Percentiles rank a stretch among this genome's conserved stretches.
Conservation (phyloP, 2,888 invertebrate genomes). For the Spilarctia lutea region DNA sequence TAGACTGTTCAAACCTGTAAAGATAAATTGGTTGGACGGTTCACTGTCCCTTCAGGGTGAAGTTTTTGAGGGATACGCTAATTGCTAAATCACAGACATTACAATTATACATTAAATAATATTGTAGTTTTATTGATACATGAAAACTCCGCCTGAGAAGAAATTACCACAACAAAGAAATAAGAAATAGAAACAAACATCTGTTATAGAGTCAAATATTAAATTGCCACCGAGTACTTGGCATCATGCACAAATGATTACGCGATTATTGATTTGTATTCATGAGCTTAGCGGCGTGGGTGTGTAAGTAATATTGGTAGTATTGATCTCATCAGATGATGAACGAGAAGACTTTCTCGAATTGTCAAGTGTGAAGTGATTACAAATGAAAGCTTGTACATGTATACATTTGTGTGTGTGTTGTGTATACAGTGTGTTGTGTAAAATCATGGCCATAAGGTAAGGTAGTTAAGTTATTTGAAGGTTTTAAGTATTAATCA, state of each 20-base stretch:
- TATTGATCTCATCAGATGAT: constrained; percentile 22
- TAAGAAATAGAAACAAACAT: not conserved
- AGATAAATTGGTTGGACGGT: not conserved
- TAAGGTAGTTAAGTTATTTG: not conserved
- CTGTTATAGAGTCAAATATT: not conserved
- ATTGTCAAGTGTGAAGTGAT: constrained; percentile 26
- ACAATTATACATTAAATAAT: not conserved
- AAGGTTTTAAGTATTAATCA: not conserved
- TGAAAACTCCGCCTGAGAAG: not conserved
- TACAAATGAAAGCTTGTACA: constrained; percentile 49
- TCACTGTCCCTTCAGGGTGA: too few species aligned
- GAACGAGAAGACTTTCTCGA: constrained; percentile 39
- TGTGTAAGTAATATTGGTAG: constrained; percentile 30
- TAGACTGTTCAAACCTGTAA: too few species aligned
- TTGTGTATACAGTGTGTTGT: not conserved
- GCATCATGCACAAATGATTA: constrained; percentile 7
- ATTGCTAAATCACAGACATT: not conserved
- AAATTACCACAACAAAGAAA: not conserved
- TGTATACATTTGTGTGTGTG: constrained; percentile 16
- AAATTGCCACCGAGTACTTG: not conserved
- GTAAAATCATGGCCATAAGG: not conserved
- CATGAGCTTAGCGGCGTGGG: constrained; percentile 26
- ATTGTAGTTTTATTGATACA: not conserved
- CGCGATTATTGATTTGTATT: constrained; percentile 23
- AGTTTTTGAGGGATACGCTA: not conserved